Conservation (phyloP, 2,113 vertebrate species). For the Sebastes fasciatus region DNA sequence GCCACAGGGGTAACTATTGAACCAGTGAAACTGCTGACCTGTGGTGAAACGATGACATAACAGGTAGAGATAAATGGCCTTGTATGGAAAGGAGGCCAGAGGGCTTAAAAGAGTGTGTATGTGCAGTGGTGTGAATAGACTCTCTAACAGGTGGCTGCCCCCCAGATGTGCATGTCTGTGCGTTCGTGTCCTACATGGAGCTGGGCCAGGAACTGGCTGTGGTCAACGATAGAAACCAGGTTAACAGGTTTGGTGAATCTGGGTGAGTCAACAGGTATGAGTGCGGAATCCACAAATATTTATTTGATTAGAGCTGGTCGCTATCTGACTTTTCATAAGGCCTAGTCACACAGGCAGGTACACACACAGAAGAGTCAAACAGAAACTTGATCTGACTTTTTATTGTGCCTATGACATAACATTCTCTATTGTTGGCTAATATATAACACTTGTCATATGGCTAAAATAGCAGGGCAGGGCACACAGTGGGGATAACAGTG, state of each 20-base stretch:
- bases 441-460: background rate
- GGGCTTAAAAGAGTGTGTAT: constrained; percentile 11
- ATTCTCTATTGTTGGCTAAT: constrained; percentile 19
- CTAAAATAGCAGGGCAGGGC: background rate
- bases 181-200: background rate
- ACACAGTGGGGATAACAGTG: background rate
- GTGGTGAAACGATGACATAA: constrained; percentile 29
- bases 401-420: constrained; percentile 20
- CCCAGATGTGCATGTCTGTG: constrained; percentile 7
- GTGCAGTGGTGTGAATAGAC: constrained; percentile 21
- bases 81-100: constrained; percentile 5
- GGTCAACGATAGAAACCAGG: constrained; percentile 14
- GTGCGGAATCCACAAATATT: background rate
- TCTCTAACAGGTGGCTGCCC: background rate
- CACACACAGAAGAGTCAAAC: background rate
- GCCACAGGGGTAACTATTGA: constrained; percentile 13
- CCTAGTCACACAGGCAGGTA: background rate
- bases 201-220: background rate
- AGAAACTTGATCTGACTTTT: constrained; percentile 1
- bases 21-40: constrained; percentile 30
- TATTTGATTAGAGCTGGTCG: constrained; percentile 14
- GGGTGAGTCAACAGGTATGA: background rate
- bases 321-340: constrained; percentile 4
- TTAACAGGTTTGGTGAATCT: constrained; percentile 1
- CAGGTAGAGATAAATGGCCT: constrained; percentile 12